Evolutionary conservation across 2,888 invertebrate species (phyloP).

Genomic region (Electrophaes corylata): DNA sequence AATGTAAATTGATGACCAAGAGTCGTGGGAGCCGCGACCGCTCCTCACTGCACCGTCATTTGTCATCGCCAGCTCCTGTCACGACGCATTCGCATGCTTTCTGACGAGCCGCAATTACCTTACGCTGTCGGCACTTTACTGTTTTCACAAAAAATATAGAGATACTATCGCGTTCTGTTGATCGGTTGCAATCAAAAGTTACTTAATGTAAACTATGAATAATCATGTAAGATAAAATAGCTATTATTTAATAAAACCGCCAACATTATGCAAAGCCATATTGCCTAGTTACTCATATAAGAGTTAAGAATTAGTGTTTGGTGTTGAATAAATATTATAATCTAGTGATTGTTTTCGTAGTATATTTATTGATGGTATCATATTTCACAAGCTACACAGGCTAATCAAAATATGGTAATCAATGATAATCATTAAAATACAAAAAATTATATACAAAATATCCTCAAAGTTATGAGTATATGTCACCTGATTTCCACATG

Average conservation of each 20-base stretch:
- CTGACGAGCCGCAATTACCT: slow-evolving; percentile 77
- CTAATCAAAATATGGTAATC: slow-evolving; percentile 60
- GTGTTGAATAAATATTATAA: slow-evolving; percentile 19
- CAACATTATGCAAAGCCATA: neutral
- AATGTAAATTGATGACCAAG: slow-evolving; percentile 71
- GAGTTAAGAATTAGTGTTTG: slow-evolving; percentile 9
- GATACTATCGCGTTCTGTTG: slow-evolving; percentile 55
- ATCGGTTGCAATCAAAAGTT: slow-evolving; percentile 50
- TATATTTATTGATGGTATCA: slow-evolving; percentile 51
- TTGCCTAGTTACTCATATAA: neutral
- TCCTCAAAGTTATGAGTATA: slow-evolving; percentile 58
- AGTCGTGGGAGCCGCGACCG: slow-evolving; percentile 63
- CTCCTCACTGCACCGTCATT: slow-evolving; percentile 60
- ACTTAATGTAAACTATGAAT: slow-evolving; percentile 5
- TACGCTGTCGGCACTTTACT: slow-evolving; percentile 71
- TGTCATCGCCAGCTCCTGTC: slow-evolving; percentile 78
- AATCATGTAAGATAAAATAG: slow-evolving; percentile 3
- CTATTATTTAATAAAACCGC: slow-evolving; percentile 7
- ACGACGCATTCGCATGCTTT: slow-evolving; percentile 70
- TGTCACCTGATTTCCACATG: slow-evolving; percentile 71
- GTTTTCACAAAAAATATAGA: slow-evolving; percentile 60
- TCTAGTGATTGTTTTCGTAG: slow-evolving; percentile 20
- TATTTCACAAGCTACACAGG: slow-evolving; percentile 59
- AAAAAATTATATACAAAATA: slow-evolving; percentile 57
- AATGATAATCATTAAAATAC: slow-evolving; percentile 57